phyloP scores from a whole-genome alignment of 2,797 vertebrate species.

The Gastrophryne carolinensis region DNA sequence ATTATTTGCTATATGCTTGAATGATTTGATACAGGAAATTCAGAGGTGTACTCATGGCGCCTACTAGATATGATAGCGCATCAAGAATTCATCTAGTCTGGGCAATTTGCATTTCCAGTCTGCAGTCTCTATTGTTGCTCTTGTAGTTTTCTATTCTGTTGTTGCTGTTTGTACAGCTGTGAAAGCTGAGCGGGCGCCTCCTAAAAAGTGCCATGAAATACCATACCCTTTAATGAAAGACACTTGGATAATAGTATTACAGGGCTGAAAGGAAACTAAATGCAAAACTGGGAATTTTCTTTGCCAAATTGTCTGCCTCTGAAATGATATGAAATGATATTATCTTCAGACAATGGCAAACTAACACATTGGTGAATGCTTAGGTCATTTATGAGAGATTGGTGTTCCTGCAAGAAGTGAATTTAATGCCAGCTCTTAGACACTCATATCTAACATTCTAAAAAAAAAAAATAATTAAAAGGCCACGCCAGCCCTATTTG shows the following conservation, averaged over 20 bases:
- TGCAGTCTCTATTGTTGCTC: constrained; percentile 20
- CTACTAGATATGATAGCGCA: constrained; percentile 33
- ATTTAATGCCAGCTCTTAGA: neutral
- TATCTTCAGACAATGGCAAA: neutral
- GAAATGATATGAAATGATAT: neutral
- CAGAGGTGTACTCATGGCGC: constrained; percentile 20
- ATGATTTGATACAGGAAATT: constrained; percentile 28
- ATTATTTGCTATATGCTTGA: constrained; percentile 45
- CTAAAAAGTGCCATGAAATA: constrained; percentile 26
- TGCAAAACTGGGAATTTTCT: constrained; percentile 7
- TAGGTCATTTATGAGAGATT: neutral
- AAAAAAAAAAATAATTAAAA: too few relatives aligned
- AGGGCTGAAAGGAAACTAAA: constrained; percentile 17
- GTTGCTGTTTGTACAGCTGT: constrained; percentile 14
- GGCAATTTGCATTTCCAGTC: constrained; percentile 37
- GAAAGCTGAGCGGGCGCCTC: neutral
- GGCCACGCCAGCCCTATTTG: too few relatives aligned
- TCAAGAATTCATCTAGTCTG: constrained; percentile 34
- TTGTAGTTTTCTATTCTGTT: constrained; percentile 17
- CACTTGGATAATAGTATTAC: constrained; percentile 34
- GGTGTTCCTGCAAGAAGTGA: neutral
- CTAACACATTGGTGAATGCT: neutral
- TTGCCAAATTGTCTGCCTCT: neutral
- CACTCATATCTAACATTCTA: too few relatives aligned
- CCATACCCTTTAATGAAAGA: constrained; percentile 34